Percentiles rank a stretch among this genome's conserved stretches.
These are phyloP conservation scores for Limnodromus scolopaceus DNA, from an alignment of 2,797 vertebrate species.

Conservation along the genomic window DNA sequence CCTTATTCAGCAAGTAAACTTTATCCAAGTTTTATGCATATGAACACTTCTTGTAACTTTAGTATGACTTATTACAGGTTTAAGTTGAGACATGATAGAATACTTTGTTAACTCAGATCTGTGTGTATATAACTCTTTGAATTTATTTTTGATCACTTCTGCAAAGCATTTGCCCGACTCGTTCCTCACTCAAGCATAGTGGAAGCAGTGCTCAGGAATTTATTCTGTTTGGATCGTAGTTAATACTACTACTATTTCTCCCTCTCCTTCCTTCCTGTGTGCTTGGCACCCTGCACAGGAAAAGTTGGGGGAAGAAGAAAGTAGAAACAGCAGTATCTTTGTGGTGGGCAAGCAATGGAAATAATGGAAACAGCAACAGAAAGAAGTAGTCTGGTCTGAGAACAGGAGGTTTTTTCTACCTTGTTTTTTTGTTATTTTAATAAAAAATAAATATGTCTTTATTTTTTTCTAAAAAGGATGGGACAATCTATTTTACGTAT, in stretches of 20 bases:
- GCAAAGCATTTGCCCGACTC: neutral
- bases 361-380: neutral
- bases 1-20: neutral
- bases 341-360: neutral
- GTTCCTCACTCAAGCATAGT: neutral
- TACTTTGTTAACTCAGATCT: neutral
- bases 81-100: neutral
- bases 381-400: neutral
- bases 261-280: constrained; percentile 23
- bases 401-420: neutral
- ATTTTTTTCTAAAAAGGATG: neutral
- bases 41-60: neutral
- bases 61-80: neutral
- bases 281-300: neutral
- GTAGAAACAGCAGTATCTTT: neutral
- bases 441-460: neutral
- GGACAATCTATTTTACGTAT: neutral
- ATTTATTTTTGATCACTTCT: neutral
- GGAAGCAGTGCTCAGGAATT: neutral
- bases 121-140: neutral
- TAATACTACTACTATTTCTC: neutral
- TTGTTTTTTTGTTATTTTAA: neutral
- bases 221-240: neutral
- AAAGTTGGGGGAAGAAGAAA: neutral
- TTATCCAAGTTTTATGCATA: neutral